A percentile compares a stretch with the other conserved stretches of the same genome.
phyloP scores from a whole-genome alignment of 1,140 invertebrate species.

The Dreissena rostriformis region DNA sequence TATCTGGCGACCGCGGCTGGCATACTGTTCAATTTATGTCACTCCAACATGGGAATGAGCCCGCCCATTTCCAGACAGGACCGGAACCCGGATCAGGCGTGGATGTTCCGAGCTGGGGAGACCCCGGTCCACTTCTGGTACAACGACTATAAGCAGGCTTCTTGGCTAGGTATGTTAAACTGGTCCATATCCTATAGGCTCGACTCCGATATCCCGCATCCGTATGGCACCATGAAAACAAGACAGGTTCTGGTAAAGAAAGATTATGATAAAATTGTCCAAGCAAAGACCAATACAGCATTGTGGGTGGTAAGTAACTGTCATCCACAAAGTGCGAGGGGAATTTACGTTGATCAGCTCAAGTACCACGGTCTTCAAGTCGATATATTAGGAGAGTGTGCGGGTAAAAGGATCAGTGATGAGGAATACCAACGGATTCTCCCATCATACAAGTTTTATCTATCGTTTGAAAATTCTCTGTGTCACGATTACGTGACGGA shows the following conservation, averaged over 20 bases:
- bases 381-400: not conserved
- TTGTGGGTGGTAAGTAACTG: not conserved
- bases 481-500: conserved; percentile 98
- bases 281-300: not conserved
- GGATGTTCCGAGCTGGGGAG: conserved; percentile 1
- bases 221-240: not conserved
- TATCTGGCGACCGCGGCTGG: not conserved
- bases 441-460: conserved; percentile 69
- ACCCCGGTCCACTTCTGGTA: not conserved
- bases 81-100: conserved; percentile 19
- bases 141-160: not conserved
- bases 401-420: not conserved
- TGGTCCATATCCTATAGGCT: conserved; percentile 31
- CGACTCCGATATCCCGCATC: conserved; percentile 25
- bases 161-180: conserved; percentile 11
- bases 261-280: not conserved
- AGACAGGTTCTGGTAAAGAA: not conserved
- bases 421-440: not conserved
- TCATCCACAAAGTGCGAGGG: not conserved
- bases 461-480: conserved; percentile 90
- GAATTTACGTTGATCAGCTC: not conserved
- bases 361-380: not conserved
- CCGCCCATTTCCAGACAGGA: not conserved
- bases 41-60: not conserved
- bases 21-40: not conserved